Evolutionary conservation across 1,140 invertebrate genomes (phyloP), one percentile per base, ranked within the genome.

Genomic region (Drosophila paulistorum): DNA sequence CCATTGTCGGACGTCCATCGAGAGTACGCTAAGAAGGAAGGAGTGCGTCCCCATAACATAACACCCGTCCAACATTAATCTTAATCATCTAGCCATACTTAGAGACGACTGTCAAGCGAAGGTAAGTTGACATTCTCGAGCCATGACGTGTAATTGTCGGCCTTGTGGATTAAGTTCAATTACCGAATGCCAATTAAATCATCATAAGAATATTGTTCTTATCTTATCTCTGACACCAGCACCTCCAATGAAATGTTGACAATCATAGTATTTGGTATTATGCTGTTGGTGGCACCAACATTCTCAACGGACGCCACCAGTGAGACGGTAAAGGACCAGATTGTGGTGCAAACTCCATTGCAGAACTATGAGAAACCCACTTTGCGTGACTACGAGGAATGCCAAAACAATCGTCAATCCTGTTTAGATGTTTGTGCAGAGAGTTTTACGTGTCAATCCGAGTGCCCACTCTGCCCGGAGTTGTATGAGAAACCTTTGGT

Each of bases 291-390:
- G 26, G 17, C 65, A 13, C 14, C 30, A 20, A 23, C 65, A 23
- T 45, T 64, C 39, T 37, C 48, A n/a, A 48, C 14, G 3, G 54
- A 60, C 9, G 33, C 13, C 10, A 23, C 13, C 10, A 17, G 26
- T 45, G 26, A 54, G n/a, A 23, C 13, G 7, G 23, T 41, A 5
- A 72, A 78, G 65, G 80, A 78, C 33, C 74, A 70, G 7, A 89
- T 91, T 60, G 77, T 91, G 23, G 68, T 91, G 13, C 76, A 91
- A 0, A 91, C 90, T 1, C 84, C 77, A 7, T 45, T 86, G 13
- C 79, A 91, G 33, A 78, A 80, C 14, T 91, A 91, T 62, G 90
- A 90, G 7, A 77, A 86, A 14, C 90, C 90, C 0, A 79, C 81
- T 7, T 20, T 91, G 10, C 67, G 68, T 6, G 84, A 91, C n/a